phyloP scores from a whole-genome alignment of 2,113 vertebrate genomes.

The Brachyistius frenatus region DNA sequence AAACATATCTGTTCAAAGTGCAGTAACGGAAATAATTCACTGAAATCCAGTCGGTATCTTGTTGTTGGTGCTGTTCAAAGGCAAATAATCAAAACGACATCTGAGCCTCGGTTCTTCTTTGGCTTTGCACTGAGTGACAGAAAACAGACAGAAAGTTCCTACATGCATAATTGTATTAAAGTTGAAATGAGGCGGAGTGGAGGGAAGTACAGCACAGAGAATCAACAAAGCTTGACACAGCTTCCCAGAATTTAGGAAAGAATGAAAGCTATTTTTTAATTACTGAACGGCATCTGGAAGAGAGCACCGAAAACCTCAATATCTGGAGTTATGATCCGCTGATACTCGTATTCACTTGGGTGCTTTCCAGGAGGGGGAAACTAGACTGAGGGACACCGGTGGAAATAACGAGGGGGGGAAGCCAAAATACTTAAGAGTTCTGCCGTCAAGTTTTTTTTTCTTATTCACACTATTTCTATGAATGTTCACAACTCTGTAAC shows the following conservation, averaged over 20 bases:
- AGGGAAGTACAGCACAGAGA: conserved; percentile 39
- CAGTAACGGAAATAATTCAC: background rate
- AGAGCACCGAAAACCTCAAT: conserved; percentile 72
- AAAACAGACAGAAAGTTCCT: conserved; percentile 31
- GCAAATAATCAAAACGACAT: conserved; percentile 16
- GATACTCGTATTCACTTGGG: conserved; percentile 73
- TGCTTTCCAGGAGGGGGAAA: conserved; percentile 52
- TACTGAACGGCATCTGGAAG: conserved; percentile 80
- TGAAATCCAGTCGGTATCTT: background rate
- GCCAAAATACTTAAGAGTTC: conserved; percentile 8
- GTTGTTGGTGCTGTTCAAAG: background rate
- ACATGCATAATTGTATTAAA: conserved; percentile 43
- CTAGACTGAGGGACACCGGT: conserved; percentile 38
- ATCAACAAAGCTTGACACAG: conserved; percentile 64
- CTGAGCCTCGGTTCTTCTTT: background rate
- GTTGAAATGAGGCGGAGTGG: conserved; percentile 34
- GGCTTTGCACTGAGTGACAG: conserved; percentile 8
- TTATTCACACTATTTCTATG: conserved; percentile 22
- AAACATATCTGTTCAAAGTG: background rate
- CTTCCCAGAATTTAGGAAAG: conserved; percentile 76
- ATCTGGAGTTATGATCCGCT: conserved; percentile 76
- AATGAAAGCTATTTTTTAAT: conserved; percentile 84
- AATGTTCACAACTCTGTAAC: conserved; percentile 10
- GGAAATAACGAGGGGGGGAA: conserved; percentile 33
- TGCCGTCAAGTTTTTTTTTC: background rate